Evolutionary conservation across 2,888 invertebrate genomes (phyloP), one percentile per base, ranked within the genome.

Genomic region (Eupithecia tripunctaria): DNA sequence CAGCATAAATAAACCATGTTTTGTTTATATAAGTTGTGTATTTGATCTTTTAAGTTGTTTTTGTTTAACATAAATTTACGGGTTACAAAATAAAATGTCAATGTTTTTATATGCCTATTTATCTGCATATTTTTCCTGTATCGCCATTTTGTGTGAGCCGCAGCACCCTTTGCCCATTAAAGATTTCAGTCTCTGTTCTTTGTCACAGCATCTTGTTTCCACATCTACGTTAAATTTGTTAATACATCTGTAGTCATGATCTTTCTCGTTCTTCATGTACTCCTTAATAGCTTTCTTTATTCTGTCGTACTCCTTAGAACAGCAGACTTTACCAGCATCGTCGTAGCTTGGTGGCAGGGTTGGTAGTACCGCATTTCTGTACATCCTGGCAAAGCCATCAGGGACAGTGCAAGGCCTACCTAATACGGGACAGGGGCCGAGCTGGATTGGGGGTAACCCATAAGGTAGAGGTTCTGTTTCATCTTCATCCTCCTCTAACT

Each of bases 1-100:
- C 51, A 77, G 76, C 73, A 60, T 72, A 78, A 78, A 69, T 41
- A 67, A 41, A 60, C 8, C 3, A 18, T 21, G 65, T n/a, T 29
- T 38, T 76, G 79, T 80, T 84, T 83, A 80, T 76, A 81, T 76
- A 81, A 80, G 84, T 62, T 69, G 68, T 85, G 77, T 85, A 84
- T 76, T 84, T 66, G 67, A 65, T 76, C 71, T 77, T 21, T 25
- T 25, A 56, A 25, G 21, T 12, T 25, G 4, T 25, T 56, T 14
- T 56, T 12, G 8, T 51, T 67, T 14, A 32, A 66, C 47, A 78
- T 82, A 79, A 68, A 74, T 73, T 77, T 80, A 74, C 85, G 89
- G 91, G 91, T 93, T 94, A 94, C 93, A 94, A 94, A 94, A 93
- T 94, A 93, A 93, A 94, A 92, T 79, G 82, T 88, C 88, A 89